Base-by-base conservation (phyloP, 2,888 invertebrate species). In the Neoaliturus tenellus region DNA sequence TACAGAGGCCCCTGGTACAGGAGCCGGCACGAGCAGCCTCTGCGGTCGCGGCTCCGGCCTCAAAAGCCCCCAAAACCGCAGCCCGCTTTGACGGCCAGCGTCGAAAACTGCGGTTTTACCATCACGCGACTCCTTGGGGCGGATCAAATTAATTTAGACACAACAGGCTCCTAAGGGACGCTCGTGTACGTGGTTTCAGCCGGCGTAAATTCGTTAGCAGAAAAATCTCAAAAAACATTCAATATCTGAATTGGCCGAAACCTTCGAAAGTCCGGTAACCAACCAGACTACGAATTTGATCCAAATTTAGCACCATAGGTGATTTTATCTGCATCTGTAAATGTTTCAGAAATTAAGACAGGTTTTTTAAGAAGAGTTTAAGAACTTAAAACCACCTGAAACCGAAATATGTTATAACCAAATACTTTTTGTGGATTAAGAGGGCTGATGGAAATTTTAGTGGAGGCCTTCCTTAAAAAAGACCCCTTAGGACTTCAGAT, bases 41-140 rank as follows among this genome's bases (percentile, higher is more conserved):
- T 75, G 73, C 28, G 73, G 73, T 75, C 44, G 73, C 73, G 73
- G 73, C 41, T 28, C 35, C 25, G 2, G 25, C 20, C 41, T 75
- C 41, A 41, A 44, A 39, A 20, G 35, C 71, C 41, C n/a, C 71
- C 71, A 71, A 69, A 69, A 39, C 73, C 73, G 48, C 73, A 75
- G 44, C 44, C 41, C 48, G 8, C 28, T 1, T 4, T 31, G 31
- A 17, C 28, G 28, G 62, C 62, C 4, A 62, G 62, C 28, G 14
- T 31, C 62, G 62, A 62, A 62, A 62, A 62, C 62, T 62, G 62
- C 62, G 62, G 62, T 62, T 31, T 28, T 28, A 17, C 31, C 62
- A 20, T 62, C 62, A 62, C 62, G 62, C 62, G 31, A 62, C 62
- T 17, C 31, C 14, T 31, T 55, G 55, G 25, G 55, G 62, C 31